phyloP scores from a whole-genome alignment of 2,797 vertebrate species.

The Premnoplex brunnescens region DNA sequence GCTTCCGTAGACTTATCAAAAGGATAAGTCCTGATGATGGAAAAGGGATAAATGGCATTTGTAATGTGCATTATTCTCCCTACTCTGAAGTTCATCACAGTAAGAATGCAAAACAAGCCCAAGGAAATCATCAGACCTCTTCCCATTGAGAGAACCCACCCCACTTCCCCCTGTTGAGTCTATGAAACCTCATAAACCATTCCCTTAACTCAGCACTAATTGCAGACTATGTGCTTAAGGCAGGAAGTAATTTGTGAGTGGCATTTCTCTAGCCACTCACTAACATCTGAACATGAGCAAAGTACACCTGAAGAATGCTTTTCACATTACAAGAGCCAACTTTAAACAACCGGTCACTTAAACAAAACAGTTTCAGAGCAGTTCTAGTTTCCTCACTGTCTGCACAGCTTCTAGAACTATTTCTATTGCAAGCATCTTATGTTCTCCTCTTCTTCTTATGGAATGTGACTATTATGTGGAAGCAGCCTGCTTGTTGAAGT shows the following conservation, averaged over 20 bases:
- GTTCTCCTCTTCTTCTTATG: not conserved
- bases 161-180: not conserved
- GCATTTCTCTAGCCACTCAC: not conserved
- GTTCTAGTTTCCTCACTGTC: not conserved
- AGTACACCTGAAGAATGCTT: slow-evolving; percentile 21
- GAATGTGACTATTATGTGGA: not conserved
- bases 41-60: not conserved
- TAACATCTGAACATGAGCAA: not conserved
- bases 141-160: not conserved
- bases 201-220: not conserved
- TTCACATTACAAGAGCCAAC: not conserved
- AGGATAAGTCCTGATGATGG: not conserved
- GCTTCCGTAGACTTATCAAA: not conserved
- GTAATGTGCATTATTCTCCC: not conserved
- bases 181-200: not conserved
- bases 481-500: not conserved
- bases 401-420: not conserved
- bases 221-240: not conserved
- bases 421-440: not conserved
- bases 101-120: not conserved
- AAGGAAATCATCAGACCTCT: not conserved
- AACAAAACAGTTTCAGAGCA: not conserved
- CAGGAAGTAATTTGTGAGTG: not conserved
- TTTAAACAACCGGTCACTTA: not conserved
- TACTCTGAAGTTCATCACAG: not conserved